phyloP scores from a whole-genome alignment of 2,113 vertebrate species.

The Lasiurus borealis region DNA sequence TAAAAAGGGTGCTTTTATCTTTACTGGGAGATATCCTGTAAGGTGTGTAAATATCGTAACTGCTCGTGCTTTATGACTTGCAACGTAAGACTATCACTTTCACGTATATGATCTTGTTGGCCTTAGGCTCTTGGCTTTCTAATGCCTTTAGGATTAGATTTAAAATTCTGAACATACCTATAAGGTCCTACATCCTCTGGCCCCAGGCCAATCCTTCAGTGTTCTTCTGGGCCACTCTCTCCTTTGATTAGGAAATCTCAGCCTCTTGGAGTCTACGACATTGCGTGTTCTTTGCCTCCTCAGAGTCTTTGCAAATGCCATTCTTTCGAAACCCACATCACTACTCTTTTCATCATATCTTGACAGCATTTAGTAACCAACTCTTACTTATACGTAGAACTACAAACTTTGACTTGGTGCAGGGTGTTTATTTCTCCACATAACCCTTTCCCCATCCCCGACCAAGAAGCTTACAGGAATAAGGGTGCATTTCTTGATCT shows the following conservation, averaged over 20 bases:
- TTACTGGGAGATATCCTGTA: neutral
- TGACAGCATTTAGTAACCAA: neutral
- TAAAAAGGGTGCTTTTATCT: neutral
- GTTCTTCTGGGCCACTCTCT: neutral
- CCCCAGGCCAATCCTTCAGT: neutral
- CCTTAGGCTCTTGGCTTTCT: conserved; percentile 30
- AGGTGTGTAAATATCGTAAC: neutral
- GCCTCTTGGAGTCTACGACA: neutral
- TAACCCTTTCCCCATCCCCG: rapidly evolving
- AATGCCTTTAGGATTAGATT: neutral
- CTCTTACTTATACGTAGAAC: no score
- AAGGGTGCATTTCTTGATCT: neutral
- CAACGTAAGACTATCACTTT: conserved; percentile 51
- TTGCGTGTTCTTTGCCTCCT: neutral
- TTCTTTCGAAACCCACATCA: neutral
- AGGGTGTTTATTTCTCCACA: no score
- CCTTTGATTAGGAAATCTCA: neutral
- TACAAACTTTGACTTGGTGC: neutral
- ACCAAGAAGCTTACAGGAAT: no score
- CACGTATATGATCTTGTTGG: neutral
- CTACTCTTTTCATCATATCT: rapidly evolving
- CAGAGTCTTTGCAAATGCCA: neutral
- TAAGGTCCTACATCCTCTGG: neutral
- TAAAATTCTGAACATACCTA: neutral
- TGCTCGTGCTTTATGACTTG: neutral